These are phyloP conservation scores for Willowsia nigromaculata DNA, from an alignment of 2,888 invertebrate species.

Conservation along the genomic window DNA sequence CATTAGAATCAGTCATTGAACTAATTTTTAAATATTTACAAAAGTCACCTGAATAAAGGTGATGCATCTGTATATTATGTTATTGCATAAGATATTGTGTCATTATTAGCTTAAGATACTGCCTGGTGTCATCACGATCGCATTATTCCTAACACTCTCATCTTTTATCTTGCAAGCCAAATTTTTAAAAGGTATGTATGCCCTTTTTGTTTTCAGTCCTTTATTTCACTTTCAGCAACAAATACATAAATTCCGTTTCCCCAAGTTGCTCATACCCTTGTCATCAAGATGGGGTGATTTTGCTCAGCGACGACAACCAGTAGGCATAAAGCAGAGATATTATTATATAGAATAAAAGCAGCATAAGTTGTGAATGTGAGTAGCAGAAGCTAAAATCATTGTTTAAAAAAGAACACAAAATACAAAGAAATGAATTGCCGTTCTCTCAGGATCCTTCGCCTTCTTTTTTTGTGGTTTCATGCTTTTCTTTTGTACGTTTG, in stretches of 20 bases:
- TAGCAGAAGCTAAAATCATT: constrained; percentile 16
- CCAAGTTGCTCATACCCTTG: constrained; percentile 7
- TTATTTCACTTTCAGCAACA: constrained; percentile 41
- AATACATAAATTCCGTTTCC: constrained; percentile 17
- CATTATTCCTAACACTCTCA: no score
- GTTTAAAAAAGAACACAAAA: constrained; percentile 4
- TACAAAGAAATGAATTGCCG: constrained; percentile 50
- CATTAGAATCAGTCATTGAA: no score
- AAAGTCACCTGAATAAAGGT: no score
- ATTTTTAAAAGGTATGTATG: no score
- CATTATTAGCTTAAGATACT: no score
- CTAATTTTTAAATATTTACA: no score
- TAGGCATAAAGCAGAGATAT: not conserved
- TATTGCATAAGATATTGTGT: no score
- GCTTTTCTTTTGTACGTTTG: constrained; percentile 58
- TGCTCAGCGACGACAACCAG: not conserved
- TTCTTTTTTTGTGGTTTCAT: constrained; percentile 36
- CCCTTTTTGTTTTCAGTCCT: not conserved
- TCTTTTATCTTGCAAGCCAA: no score
- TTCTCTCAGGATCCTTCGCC: constrained; percentile 4
- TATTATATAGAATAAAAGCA: not conserved
- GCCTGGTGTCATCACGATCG: no score
- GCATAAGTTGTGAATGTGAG: not conserved
- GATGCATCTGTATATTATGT: no score
- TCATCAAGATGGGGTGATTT: constrained; percentile 5